phyloP scores from a whole-genome alignment of 2,888 invertebrate species.

The Tenthredo mesomela region DNA sequence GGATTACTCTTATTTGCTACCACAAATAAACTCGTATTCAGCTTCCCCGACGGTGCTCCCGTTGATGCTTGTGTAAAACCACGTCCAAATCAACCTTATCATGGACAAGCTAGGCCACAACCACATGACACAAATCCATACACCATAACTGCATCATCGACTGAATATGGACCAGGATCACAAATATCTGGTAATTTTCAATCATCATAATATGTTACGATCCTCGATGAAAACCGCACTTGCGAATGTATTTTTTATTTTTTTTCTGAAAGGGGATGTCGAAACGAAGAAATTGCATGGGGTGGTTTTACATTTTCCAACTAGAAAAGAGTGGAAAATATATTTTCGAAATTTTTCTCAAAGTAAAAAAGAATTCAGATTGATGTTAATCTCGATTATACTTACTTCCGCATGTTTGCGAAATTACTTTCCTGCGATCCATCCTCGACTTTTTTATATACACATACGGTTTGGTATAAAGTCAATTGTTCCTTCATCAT shows the following conservation, averaged over 20 bases:
- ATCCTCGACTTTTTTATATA: not conserved
- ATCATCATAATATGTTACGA: too few species aligned
- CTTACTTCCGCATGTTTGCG: not conserved
- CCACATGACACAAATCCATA: conserved; percentile 84
- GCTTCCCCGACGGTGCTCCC: conserved; percentile 91
- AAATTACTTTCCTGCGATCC: not conserved
- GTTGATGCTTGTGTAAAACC: conserved; percentile 90
- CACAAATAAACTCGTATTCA: conserved; percentile 63
- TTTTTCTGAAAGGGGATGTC: not conserved
- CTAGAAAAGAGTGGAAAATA: not conserved
- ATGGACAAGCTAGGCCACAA: conserved; percentile 86
- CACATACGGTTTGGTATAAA: too few species aligned
- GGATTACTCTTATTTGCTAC: not conserved
- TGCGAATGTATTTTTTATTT: too few species aligned
- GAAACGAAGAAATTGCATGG: not conserved
- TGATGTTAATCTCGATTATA: not conserved
- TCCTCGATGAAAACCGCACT: too few species aligned
- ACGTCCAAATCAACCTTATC: conserved; percentile 88
- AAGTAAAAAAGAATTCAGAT: not conserved
- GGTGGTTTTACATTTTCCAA: not conserved
- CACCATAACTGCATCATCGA: conserved; percentile 83
- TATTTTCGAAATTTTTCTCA: not conserved
- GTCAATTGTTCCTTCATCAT: not conserved
- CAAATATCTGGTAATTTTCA: conserved; percentile 83
- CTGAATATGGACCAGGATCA: conserved; percentile 84